Base-by-base conservation (phyloP, 2,113 vertebrate genomes). In the Agapornis roseicollis region DNA sequence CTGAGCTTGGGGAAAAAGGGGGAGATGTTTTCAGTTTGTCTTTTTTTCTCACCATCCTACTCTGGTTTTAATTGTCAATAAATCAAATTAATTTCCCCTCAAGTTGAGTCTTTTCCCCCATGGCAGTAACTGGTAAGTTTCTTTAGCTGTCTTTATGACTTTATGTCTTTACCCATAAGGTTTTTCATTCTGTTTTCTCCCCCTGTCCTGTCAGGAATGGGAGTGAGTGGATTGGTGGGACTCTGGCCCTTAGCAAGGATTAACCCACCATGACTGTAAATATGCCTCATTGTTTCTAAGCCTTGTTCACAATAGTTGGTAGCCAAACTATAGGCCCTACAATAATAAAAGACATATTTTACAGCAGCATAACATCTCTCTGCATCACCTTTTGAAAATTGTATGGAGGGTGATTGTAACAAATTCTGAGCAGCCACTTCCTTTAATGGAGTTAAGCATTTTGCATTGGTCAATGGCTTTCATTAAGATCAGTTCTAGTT, bases 371-470 rank as follows among this genome's bases (percentile, higher is more conserved):
- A 31, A 55, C 10, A 13, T 68, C 53, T 42, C 63, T n/a, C 22
- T 70, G 42, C 41, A 63, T 63, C 39, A n/a, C 10, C 50, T 77
- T 47, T 22, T 61, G n/a, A 63, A 41, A 25, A 73, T 39, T 73
- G 13, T 4, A 28, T 68, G 7, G 19, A 79, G 18, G 33, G 10
- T 1, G 0, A 56, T 50, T 1, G 2, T 14, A 42, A 22, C 8
- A 79, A 72, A 79, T 64, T 78, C 56, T 50, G 15, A 63, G 11
- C 49, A 72, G 35, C 11, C 7, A 4, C 29, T 42, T 70, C 10
- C 78, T 79, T 79, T 50, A 37, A 44, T 37, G 28, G 35, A 78
- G 35, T 33, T 49, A 37, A 39, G 11, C 7, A 14, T 13, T 88
- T 61, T 85, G 9, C 19, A 39, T 18, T 4, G 2, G 14, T 20